Evolutionary conservation across 2,888 invertebrate genomes (phyloP), one percentile per base, ranked within the genome.

Genomic region (Carabus problematicus): DNA sequence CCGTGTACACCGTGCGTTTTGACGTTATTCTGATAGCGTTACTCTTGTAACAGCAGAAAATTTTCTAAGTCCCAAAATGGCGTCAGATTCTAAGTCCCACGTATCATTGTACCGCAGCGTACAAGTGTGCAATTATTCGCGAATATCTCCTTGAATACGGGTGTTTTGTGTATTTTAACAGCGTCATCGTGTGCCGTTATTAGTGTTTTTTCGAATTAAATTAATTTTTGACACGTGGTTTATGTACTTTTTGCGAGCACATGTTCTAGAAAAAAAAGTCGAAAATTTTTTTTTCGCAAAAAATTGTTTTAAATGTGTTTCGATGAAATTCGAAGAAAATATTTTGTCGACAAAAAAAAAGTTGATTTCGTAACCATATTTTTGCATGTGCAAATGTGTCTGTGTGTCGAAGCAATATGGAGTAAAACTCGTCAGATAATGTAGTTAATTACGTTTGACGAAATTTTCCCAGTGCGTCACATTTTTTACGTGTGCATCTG

Each of bases 31-130:
- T 69, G 56, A 42, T 64, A 49, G 63, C 70, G 43, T 64, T 70
- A 59, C 63, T 70, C 59, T 64, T 63, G 64, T 19, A 40, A 39
- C 77, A 45, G 40, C 77, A 80, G 81, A 85, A 87, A 87, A 82
- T 87, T 86, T 87, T 87, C 87, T 87, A 91, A 91, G 91, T 91
- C 91, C 90, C 89, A 91, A 91, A 90, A 92, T 92, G 92, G 92
- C 92, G 92, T 89, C 91, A 88, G 87, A 86, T 86, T 85, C 85
- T 86, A 87, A 89, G 88, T 88, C 87, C 88, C 86, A 83, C 82
- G 82, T 84, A 70, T 70, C 60, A 70, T 60, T 69, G 18, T 29
- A 42, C 29, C 3, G 12, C 11, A 14, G 9, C 8, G 16, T 8
- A 59, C 41, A 19, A 14, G 41, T 55, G 45, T 8, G n/a, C 14